These are phyloP conservation scores for Drosophila athabasca DNA, from an alignment of 1,140 invertebrate genomes.

Conservation along the genomic window DNA sequence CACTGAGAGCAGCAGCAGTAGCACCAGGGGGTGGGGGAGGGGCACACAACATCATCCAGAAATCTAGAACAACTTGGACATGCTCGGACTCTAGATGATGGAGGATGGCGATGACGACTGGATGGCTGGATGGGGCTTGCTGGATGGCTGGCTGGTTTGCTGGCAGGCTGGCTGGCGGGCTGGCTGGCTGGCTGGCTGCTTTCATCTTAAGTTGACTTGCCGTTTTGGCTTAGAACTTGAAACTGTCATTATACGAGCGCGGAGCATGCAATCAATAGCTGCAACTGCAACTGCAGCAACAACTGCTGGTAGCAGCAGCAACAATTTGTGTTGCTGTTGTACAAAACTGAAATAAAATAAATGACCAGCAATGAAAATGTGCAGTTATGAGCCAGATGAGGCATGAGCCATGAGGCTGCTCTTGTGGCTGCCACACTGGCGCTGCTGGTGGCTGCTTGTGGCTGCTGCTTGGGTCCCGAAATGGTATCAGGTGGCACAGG, in stretches of 20 bases:
- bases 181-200: constrained; percentile 19
- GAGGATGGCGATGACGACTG: constrained; percentile 48
- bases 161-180: constrained; percentile 28
- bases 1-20: constrained; percentile 44
- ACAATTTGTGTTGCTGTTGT: constrained; percentile 35
- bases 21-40: background rate
- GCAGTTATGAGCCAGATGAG: constrained; percentile 72
- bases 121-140: constrained; percentile 29
- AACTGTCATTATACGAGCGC: constrained; percentile 80
- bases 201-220: constrained; percentile 54
- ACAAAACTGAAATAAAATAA: constrained; percentile 78
- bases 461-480: constrained; percentile 46
- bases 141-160: constrained; percentile 9
- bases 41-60: constrained; percentile 32
- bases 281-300: constrained; percentile 13
- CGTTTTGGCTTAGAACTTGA: constrained; percentile 82
- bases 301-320: constrained; percentile 34
- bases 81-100: constrained; percentile 72
- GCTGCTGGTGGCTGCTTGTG: constrained; percentile 9
- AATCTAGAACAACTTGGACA: constrained; percentile 80
- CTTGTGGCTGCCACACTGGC: too few species aligned
- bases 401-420: background rate
- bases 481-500: constrained; percentile 77
- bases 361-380: constrained; percentile 77
- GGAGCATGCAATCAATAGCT: constrained; percentile 78